phyloP scores from a whole-genome alignment of 2,797 vertebrate genomes.

The Perodicticus potto region DNA sequence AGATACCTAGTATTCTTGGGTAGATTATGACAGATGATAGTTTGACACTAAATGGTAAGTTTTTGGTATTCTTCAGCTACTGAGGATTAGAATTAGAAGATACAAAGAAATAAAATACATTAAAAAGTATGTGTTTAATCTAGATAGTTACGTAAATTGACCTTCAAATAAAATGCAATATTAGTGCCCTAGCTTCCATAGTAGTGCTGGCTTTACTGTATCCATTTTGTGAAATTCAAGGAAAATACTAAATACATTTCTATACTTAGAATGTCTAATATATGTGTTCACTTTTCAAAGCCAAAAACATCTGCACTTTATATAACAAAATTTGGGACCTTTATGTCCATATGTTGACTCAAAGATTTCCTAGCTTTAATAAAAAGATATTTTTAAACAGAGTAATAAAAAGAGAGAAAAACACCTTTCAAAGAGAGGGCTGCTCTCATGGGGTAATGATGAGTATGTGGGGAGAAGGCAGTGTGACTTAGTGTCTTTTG shows the following conservation, averaged over 20 bases:
- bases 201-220: neutral
- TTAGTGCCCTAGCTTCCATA: neutral
- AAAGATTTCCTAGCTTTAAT: neutral
- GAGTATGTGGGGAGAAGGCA: neutral
- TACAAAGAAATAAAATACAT: neutral
- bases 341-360: neutral
- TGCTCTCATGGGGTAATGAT: neutral
- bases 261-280: constrained; percentile 4
- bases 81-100: neutral
- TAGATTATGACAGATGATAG: neutral
- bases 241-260: neutral
- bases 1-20: neutral
- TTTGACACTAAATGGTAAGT: neutral
- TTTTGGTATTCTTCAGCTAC: neutral
- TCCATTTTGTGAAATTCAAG: neutral
- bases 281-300: neutral
- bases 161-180: constrained; percentile 2
- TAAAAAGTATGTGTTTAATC: neutral
- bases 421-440: neutral
- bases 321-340: neutral
- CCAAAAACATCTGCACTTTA: neutral
- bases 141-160: neutral
- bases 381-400: neutral
- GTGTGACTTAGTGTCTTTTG: neutral
- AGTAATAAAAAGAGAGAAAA: neutral